Evolutionary conservation across 2,888 invertebrate genomes (phyloP), one percentile per base, ranked within the genome.

Genomic region (Anagyrus pseudococci): DNA sequence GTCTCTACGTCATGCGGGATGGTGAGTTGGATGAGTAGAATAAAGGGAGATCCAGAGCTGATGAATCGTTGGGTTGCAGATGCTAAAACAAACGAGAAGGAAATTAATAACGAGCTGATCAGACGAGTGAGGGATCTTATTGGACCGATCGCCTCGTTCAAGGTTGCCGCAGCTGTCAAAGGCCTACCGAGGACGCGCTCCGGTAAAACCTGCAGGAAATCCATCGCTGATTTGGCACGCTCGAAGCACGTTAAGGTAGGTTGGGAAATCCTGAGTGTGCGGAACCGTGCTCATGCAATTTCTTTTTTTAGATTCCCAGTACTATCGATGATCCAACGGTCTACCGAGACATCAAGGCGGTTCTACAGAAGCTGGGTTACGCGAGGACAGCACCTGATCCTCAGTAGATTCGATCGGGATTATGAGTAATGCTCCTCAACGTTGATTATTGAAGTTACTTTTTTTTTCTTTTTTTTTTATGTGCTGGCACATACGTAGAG

Each of bases 61-160:
- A n/a, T 22, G 22, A 40, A 29, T 10, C 10, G 8, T 15, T 25
- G 8, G 26, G 1, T 29, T 19, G n/a, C 69, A 86, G 87, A 83
- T 70, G 75, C 83, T 4, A 72, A 72, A 19, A 84, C 82, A 70
- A 82, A 81, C 48, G 87, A 87, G 68, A 78, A 81, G 44, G 77
- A 85, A 60, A 83, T 90, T 17, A 82, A 82, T 59, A 75, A 82
- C 26, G 88, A 89, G 72, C 75, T 90, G 19, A 79, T 88, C 4
- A 71, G 79, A 19, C 82, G 84, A 77, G 89, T 91, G 0, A 78
- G 90, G 64, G 84, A 85, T 49, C 76, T 88, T 43, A 88, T 94
- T 54, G 94, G 94, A 0, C 94, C 96, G 0, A 95, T 97, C 7
- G 96, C 96, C 1, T 88, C 94, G 0, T 94, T 97, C 79, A 88